These are phyloP conservation scores for Ranitomeya imitator DNA, from an alignment of 2,113 vertebrate genomes.

Conservation along the genomic window DNA sequence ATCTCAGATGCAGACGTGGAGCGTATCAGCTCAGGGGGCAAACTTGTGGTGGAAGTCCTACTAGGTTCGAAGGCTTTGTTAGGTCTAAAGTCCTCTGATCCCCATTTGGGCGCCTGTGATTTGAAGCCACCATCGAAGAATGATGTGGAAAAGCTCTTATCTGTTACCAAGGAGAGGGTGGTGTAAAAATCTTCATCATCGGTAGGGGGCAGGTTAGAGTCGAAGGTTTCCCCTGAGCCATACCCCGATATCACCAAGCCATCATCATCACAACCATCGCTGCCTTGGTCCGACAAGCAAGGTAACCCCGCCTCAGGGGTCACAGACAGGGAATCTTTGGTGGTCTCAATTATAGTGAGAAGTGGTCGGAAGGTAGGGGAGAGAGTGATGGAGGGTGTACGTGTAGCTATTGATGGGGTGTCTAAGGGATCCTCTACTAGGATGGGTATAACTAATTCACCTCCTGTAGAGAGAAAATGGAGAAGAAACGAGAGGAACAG, in stretches of 20 bases:
- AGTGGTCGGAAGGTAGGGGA: slow-evolving; percentile 96
- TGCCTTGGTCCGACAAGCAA: slow-evolving; percentile 99
- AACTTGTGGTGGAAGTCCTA: slow-evolving; percentile 93
- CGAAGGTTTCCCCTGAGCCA: slow-evolving; percentile 99
- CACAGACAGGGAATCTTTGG: slow-evolving; percentile 99
- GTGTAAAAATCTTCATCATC: slow-evolving; percentile 99
- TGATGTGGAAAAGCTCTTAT: slow-evolving; percentile 98
- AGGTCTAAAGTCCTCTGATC: slow-evolving; percentile 98
- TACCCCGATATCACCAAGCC: slow-evolving; percentile 99
- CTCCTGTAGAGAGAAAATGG: slow-evolving; percentile 88
- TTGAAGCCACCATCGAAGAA: slow-evolving; percentile 99
- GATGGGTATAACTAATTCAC: slow-evolving; percentile 97
- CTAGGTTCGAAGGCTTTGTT: slow-evolving; percentile 95
- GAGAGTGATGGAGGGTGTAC: slow-evolving; percentile 95
- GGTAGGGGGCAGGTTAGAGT: slow-evolving; percentile 99
- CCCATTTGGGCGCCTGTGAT: slow-evolving; percentile 97
- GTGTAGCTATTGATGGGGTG: slow-evolving; percentile 92
- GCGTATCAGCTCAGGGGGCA: slow-evolving; percentile 96
- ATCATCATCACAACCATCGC: slow-evolving; percentile 97
- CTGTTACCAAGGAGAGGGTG: slow-evolving; percentile 99
- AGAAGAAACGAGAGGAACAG: slow-evolving; percentile 61
- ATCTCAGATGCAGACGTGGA: slow-evolving; percentile 92
- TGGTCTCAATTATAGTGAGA: slow-evolving; percentile 99
- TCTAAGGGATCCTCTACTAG: slow-evolving; percentile 98
- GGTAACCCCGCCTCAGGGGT: slow-evolving; percentile 99